These are phyloP conservation scores for Heterodera carotae DNA, from an alignment of 1,140 invertebrate genomes.

Conservation along the genomic window DNA sequence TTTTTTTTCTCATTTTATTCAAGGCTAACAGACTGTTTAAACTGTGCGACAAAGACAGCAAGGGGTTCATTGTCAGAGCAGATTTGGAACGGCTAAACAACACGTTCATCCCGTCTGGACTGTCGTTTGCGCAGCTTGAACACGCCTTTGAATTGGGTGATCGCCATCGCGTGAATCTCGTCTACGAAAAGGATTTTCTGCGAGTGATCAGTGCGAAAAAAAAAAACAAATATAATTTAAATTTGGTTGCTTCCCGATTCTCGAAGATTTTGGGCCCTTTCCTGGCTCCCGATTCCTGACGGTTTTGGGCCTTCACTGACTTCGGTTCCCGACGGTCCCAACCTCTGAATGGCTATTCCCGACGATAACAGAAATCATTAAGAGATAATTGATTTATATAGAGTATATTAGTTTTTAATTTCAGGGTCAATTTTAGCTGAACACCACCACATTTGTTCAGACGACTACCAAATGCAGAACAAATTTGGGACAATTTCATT, in stretches of 20 bases:
- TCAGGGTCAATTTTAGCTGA: slow-evolving; percentile 22
- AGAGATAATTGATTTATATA: background rate
- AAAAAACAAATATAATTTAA: too few relatives aligned
- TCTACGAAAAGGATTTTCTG: slow-evolving; percentile 46
- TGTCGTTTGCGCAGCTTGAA: slow-evolving; percentile 43
- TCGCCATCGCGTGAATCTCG: slow-evolving; percentile 33
- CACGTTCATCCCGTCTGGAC: slow-evolving; percentile 33
- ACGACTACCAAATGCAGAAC: background rate
- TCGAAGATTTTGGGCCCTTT: too few relatives aligned
- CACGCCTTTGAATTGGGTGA: slow-evolving; percentile 44
- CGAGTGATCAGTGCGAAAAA: slow-evolving; percentile 40
- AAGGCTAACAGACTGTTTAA: slow-evolving; percentile 53
- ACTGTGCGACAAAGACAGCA: slow-evolving; percentile 46
- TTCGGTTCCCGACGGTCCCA: too few relatives aligned
- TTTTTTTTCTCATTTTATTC: slow-evolving; percentile 2
- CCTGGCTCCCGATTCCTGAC: too few relatives aligned
- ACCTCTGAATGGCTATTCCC: too few relatives aligned
- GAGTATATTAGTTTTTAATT: background rate
- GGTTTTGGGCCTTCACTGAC: too few relatives aligned
- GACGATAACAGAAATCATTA: too few relatives aligned
- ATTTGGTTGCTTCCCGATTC: too few relatives aligned
- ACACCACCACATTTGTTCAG: background rate
- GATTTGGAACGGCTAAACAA: slow-evolving; percentile 31
- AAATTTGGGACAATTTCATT: background rate
- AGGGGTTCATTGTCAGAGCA: slow-evolving; percentile 53